These are phyloP conservation scores for Propithecus deckenii DNA, from an alignment of 2,797 vertebrate species.

Conservation along the genomic window DNA sequence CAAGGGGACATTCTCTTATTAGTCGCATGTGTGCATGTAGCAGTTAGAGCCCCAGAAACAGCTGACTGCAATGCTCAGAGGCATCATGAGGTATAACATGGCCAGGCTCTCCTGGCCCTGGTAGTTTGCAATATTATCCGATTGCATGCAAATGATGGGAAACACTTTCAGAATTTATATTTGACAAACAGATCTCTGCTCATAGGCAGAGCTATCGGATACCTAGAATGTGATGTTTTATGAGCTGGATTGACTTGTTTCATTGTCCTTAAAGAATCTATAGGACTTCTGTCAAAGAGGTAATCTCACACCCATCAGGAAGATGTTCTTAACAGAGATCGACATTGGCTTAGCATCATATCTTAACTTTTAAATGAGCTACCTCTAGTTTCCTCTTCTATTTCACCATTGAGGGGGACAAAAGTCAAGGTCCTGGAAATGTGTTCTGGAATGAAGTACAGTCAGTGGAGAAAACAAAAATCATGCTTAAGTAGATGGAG, in stretches of 20 bases:
- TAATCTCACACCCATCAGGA: background rate
- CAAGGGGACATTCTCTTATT: background rate
- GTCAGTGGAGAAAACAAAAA: conserved; percentile 60
- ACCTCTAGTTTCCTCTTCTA: background rate
- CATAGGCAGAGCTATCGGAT: background rate
- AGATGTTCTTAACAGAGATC: background rate
- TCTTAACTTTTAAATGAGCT: background rate
- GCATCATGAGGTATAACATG: background rate
- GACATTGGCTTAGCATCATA: background rate
- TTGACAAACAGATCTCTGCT: background rate
- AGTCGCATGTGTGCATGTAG: background rate
- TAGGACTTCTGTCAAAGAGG: background rate
- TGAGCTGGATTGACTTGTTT: conserved; percentile 2
- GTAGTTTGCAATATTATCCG: background rate
- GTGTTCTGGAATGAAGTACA: conserved; percentile 51
- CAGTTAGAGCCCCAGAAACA: background rate
- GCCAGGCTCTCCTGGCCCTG: background rate
- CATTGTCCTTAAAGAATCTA: background rate
- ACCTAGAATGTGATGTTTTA: background rate
- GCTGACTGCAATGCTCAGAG: background rate
- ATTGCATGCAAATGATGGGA: background rate
- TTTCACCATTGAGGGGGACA: background rate
- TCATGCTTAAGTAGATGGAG: conserved; percentile 74
- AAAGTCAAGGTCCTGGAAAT: conserved; percentile 57
- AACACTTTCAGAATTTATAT: background rate